Conservation (phyloP, 2,888 invertebrate species). For the Caenorhabditis sp. region DNA sequence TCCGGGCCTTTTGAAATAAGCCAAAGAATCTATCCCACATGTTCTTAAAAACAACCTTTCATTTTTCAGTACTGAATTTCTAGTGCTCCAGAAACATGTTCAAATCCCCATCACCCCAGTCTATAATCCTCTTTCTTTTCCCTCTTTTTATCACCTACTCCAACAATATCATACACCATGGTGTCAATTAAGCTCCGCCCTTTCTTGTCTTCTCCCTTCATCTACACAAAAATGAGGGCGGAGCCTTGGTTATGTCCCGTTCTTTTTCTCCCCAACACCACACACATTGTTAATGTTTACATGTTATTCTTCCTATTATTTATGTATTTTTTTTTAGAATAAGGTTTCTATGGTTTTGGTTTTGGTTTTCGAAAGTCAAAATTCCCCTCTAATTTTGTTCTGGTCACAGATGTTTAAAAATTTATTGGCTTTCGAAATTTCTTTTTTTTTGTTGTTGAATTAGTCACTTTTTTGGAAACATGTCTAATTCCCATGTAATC, state of each 20-base stretch:
- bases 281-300: not conserved
- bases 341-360: not conserved
- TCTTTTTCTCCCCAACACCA: conserved; percentile 4
- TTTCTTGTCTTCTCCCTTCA: conserved; percentile 20
- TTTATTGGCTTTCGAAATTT: not conserved
- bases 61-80: too few species aligned
- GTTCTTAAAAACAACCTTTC: too few species aligned
- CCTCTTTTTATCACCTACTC: too few species aligned
- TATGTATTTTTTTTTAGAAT: too few species aligned
- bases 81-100: conserved; percentile 7
- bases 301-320: not conserved
- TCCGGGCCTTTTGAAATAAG: too few species aligned
- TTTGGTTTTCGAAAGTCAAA: not conserved
- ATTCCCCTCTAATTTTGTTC: too few species aligned
- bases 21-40: too few species aligned
- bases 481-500: too few species aligned
- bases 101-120: conserved; percentile 6
- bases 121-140: conserved; percentile 10
- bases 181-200: conserved; percentile 16
- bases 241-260: not conserved
- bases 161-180: not conserved
- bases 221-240: not conserved
- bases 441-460: not conserved
- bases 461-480: too few species aligned
- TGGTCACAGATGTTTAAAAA: too few species aligned